Percentiles rank a stretch among this genome's conserved stretches.
Evolutionary conservation across 1,140 invertebrate species (phyloP).

Genomic region (Episyrphus balteatus): DNA sequence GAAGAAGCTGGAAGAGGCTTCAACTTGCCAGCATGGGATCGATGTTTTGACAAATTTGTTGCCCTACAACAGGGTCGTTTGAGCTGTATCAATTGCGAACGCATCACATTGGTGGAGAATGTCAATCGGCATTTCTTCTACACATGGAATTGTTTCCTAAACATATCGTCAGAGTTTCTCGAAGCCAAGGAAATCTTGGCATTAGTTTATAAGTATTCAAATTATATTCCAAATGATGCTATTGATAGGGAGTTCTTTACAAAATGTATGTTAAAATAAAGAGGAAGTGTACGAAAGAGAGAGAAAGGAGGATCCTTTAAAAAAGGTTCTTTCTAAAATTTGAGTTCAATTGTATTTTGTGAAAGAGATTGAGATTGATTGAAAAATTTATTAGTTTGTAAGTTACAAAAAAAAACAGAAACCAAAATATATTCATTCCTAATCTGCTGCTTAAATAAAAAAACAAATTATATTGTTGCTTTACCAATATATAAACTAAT

Average conservation of each 20-base stretch:
- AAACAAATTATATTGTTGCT: too few relatives aligned
- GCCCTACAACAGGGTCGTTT: constrained; percentile 26
- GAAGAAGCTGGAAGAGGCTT: constrained; percentile 23
- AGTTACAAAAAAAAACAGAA: too few relatives aligned
- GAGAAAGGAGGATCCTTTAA: too few relatives aligned
- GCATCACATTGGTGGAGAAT: constrained; percentile 23
- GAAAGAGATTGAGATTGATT: too few relatives aligned
- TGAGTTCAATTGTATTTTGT: too few relatives aligned
- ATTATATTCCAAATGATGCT: constrained; percentile 32
- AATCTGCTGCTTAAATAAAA: too few relatives aligned
- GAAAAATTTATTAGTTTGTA: too few relatives aligned
- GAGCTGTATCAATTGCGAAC: constrained; percentile 27
- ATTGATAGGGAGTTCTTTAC: constrained; percentile 34
- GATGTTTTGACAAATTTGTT: constrained; percentile 32
- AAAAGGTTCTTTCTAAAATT: too few relatives aligned
- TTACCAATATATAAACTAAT: too few relatives aligned
- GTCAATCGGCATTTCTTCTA: constrained; percentile 30
- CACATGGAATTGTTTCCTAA: constrained; percentile 33
- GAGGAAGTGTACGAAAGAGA: too few relatives aligned
- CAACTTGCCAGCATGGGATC: constrained; percentile 21
- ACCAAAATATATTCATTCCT: too few relatives aligned
- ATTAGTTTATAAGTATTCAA: constrained; percentile 31
- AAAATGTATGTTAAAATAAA: constrained; percentile 23
- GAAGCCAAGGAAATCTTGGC: constrained; percentile 22
- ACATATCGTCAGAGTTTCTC: constrained; percentile 27